Percentiles rank a stretch among this genome's conserved stretches.
phyloP scores from a whole-genome alignment of 2,113 vertebrate genomes.

The Turdus rufiventris region DNA sequence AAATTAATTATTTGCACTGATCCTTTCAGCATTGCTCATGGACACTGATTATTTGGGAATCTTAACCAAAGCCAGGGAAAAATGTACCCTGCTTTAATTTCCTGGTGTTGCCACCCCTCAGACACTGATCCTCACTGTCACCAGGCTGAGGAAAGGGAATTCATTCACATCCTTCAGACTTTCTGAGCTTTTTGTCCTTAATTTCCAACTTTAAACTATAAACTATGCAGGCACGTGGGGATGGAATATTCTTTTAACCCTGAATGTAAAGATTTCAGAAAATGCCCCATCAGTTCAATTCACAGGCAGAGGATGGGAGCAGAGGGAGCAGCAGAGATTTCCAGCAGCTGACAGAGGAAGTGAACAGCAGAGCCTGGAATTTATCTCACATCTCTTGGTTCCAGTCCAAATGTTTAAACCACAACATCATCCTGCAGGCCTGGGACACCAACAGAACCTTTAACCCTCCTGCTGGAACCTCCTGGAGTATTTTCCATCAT shows the following conservation, averaged over 20 bases:
- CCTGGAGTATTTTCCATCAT: not conserved
- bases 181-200: not conserved
- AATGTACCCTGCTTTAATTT: not conserved
- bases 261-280: not conserved
- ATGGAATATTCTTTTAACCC: not conserved
- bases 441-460: not conserved
- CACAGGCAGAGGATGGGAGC: not conserved
- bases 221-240: not conserved
- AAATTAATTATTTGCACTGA: not conserved
- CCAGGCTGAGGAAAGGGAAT: not conserved
- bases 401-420: constrained; percentile 19
- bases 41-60: not conserved
- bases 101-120: not conserved
- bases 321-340: not conserved
- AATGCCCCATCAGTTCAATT: not conserved
- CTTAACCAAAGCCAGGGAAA: not conserved
- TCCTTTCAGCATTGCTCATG: not conserved
- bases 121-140: not conserved
- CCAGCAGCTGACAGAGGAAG: constrained; percentile 23
- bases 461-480: not conserved
- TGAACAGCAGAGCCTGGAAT: constrained; percentile 7
- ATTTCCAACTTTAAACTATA: not conserved
- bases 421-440: constrained; percentile 11
- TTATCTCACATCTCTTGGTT: constrained; percentile 29
- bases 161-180: not conserved